These are phyloP conservation scores for Tauraco erythrolophus DNA, from an alignment of 2,113 vertebrate species.

Conservation along the genomic window DNA sequence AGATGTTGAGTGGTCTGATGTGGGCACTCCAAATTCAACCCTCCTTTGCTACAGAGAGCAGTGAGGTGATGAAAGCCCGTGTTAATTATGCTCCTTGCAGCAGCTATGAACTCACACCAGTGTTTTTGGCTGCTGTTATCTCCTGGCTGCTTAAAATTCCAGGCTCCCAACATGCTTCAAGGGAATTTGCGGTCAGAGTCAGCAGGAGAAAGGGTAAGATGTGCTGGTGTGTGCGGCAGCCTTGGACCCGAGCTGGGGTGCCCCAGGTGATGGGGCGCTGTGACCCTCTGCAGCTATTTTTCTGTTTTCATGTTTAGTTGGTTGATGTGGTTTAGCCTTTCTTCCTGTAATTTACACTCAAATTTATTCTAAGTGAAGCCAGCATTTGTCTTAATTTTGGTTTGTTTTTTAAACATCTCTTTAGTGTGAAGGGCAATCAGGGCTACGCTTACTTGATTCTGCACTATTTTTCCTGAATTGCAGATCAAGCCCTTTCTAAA, in stretches of 20 bases:
- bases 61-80: background rate
- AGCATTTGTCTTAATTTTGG: background rate
- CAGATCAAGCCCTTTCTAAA: background rate
- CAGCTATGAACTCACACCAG: background rate
- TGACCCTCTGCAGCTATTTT: background rate
- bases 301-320: background rate
- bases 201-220: background rate
- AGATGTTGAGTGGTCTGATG: background rate
- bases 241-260: background rate
- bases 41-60: background rate
- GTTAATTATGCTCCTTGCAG: background rate
- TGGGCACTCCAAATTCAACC: background rate
- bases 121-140: background rate
- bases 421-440: background rate
- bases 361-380: background rate
- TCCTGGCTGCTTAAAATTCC: background rate
- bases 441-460: fast-evolving
- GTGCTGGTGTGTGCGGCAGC: background rate
- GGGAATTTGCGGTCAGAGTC: background rate
- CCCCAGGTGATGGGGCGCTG: background rate
- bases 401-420: background rate
- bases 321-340: background rate
- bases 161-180: background rate
- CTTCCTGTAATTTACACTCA: background rate
- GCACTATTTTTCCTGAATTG: background rate